phyloP scores from a whole-genome alignment of 2,888 invertebrate species.

The Coecobrya sp. region DNA sequence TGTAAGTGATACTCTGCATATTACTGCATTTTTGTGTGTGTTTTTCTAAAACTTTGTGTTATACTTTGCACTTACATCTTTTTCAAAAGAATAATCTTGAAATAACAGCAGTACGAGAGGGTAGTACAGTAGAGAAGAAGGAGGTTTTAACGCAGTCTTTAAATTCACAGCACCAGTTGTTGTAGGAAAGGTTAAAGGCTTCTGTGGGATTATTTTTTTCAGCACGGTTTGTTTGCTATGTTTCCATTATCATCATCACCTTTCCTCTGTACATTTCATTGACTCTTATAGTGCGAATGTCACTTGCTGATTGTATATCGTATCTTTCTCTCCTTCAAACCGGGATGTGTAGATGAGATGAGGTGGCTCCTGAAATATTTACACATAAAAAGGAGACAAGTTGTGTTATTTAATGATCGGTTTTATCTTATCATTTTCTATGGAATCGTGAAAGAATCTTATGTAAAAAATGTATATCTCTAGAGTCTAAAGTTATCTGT shows the following conservation, averaged over 20 bases:
- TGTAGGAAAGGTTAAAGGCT: constrained; percentile 70
- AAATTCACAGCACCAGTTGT: constrained; percentile 64
- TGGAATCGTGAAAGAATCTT: constrained; percentile 32
- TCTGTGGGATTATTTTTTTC: constrained; percentile 38
- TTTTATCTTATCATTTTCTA: constrained; percentile 48
- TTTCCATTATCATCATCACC: constrained; percentile 53
- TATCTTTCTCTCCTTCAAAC: background rate
- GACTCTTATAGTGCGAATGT: constrained; percentile 43
- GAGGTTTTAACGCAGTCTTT: constrained; percentile 50
- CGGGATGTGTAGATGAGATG: no score
- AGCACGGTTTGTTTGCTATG: background rate
- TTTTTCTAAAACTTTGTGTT: constrained; percentile 17
- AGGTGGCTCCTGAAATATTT: constrained; percentile 73
- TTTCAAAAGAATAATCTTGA: constrained; percentile 61
- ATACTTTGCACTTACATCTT: constrained; percentile 63
- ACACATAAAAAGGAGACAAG: constrained; percentile 36
- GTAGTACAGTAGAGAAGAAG: constrained; percentile 38
- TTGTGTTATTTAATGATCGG: constrained; percentile 30
- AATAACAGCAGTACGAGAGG: constrained; percentile 42
- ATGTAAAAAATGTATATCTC: background rate
- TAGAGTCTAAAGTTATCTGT: no score
- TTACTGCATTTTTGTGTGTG: constrained; percentile 12
- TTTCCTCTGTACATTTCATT: constrained; percentile 47
- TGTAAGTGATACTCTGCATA: background rate
- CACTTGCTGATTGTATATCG: constrained; percentile 6